A percentile compares a stretch with the other conserved stretches of the same genome.
These are phyloP conservation scores for Chaenocephalus aceratus DNA, from an alignment of 2,113 vertebrate species.

Conservation along the genomic window DNA sequence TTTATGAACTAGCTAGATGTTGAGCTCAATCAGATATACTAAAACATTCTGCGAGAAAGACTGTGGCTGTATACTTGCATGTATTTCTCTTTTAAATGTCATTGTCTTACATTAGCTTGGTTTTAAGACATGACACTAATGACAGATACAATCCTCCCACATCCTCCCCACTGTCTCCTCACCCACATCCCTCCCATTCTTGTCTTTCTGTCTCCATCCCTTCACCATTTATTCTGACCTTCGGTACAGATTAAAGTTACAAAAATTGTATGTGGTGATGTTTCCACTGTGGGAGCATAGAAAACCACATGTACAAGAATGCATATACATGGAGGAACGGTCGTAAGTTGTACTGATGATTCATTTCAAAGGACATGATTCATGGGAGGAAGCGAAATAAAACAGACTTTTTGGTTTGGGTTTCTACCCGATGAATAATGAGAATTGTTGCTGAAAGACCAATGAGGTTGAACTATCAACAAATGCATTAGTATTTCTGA, in stretches of 20 bases:
- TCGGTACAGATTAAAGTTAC: slow-evolving; percentile 20
- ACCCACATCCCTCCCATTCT: slow-evolving; percentile 5
- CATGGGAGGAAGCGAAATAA: slow-evolving; percentile 40
- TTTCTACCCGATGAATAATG: slow-evolving; percentile 21
- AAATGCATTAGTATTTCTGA: slow-evolving; percentile 18
- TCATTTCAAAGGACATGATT: slow-evolving; percentile 53
- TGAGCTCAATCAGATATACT: not conserved
- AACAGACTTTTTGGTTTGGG: slow-evolving; percentile 40
- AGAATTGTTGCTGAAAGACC: slow-evolving; percentile 12
- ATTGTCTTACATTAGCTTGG: not conserved
- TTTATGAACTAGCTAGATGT: not conserved
- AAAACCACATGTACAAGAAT: slow-evolving; percentile 49
- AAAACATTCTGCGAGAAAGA: no score
- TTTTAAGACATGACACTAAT: slow-evolving; percentile 3
- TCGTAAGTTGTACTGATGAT: slow-evolving; percentile 38
- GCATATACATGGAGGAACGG: slow-evolving; percentile 38
- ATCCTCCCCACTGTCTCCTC: slow-evolving; percentile 21
- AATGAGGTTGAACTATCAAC: slow-evolving; percentile 22
- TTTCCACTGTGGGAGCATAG: slow-evolving; percentile 39
- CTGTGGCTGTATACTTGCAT: not conserved
- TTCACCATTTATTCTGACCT: slow-evolving; percentile 17
- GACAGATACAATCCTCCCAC: slow-evolving; percentile 13
- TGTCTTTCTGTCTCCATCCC: slow-evolving; percentile 2
- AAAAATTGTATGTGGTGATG: slow-evolving; percentile 6
- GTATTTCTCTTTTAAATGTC: not conserved